Evolutionary conservation across 2,113 vertebrate genomes (phyloP), one percentile per base, ranked within the genome.

Genomic region (Stegastes partitus): DNA sequence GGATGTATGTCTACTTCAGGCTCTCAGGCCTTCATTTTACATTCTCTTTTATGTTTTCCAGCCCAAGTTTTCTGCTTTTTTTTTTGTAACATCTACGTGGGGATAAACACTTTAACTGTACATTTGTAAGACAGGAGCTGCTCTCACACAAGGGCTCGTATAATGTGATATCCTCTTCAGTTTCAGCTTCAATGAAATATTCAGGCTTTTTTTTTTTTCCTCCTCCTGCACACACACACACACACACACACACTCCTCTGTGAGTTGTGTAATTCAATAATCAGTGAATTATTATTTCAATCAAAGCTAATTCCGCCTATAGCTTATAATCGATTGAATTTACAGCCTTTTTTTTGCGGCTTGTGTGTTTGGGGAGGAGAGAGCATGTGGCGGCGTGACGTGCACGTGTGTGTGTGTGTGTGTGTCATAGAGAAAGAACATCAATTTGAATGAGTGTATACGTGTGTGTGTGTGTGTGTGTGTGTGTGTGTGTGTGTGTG

Each of bases 101-200:
- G 64, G 51, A 71, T 68, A 67, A 85, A 81, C 72, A 70, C 84
- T 71, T 73, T 56, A 44, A 66, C 34, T 74, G 31, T 11, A 42
- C 31, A 11, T 74, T 10, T 62, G 37, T 28, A 15, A 71, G 72
- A 49, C 68, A 4, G 54, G 68, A 65, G 65, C 64, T 68, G 49
- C 63, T 74, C 62, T 42, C 54, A 53, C 63, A 68, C 47, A 44
- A 39, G 50, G 49, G 63, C 64, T 72, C 1, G 39, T 23, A 26
- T 42, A 73, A 82, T 65, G 74, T 75, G 57, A 69, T 39, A 77
- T 79, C 66, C 79, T 80, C 73, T 54, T 68, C 82, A 62, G 72
- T 71, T 72, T 85, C 75, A 67, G 77, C 62, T 79, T 87, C 79
- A 82, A 68, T 92, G 78, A 85, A 83, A 91, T 89, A 82, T 88